Evolutionary conservation across 1,140 invertebrate species (phyloP), one percentile per base, ranked within the genome.

Genomic region (Chironomus striatipennis): DNA sequence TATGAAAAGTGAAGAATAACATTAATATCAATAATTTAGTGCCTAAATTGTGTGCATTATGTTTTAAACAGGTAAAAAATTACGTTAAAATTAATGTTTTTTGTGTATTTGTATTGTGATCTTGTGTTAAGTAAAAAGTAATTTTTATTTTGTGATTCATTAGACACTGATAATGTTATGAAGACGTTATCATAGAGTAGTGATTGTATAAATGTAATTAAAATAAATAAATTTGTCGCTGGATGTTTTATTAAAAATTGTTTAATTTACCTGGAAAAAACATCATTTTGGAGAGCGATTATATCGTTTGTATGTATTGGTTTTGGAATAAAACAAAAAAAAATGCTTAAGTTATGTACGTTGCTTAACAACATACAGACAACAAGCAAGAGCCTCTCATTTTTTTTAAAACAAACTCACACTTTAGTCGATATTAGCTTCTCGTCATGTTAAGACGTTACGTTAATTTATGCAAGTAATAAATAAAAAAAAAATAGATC

Each of bases 41-140:
- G 47, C n/a, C 12, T n/a, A 57, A 57, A 15, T 57, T 57, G 1
- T 34, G 47, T 57, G 47, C 47, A 57, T 57, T 57, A 57, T 57
- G 47, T 57, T 57, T n/a, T 57, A n/a, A 12, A 57, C 47, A 57
- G 47, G 47, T 57, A 57, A 57, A 57, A 34, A 57, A 57, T n/a
- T 12, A 57, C 47, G 47, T 57, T 57, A 57, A 10, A n/a, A 5
- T 57, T 57, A 57, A 57, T 57, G 12, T n/a, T 57, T n/a, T 34
- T 34, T 57, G 47, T 57, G 12, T 57, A 57, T 57, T 57, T 57
- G 24, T 34, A 34, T 34, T 34, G 47, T 57, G 47, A 57, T n/a
- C 24, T 34, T 57, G 47, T 57, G 47, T n/a, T 57, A 57, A 57
- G 3, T 57, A 57, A 12, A 15, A 57, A 57, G 1, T 34, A 34